These are phyloP conservation scores for Cheilosia scutellata DNA, from an alignment of 2,888 invertebrate species.

Conservation along the genomic window DNA sequence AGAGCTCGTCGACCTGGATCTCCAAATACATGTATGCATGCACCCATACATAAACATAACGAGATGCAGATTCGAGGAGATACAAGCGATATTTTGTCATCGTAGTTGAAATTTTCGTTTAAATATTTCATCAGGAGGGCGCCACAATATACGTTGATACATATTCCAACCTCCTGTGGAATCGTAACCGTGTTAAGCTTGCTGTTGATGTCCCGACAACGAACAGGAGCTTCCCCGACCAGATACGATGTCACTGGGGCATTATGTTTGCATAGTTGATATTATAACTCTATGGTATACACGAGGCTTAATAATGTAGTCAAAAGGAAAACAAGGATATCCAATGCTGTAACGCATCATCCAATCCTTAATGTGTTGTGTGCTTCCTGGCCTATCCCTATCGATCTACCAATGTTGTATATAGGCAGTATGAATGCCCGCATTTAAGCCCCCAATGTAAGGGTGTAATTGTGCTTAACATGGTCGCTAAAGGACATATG, in stretches of 20 bases:
- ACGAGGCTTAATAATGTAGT: slow-evolving; percentile 74
- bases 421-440: background rate
- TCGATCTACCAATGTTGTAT: slow-evolving; percentile 45
- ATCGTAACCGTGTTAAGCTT: slow-evolving; percentile 65
- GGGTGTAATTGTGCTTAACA: slow-evolving; percentile 47
- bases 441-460: slow-evolving; percentile 32
- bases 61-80: slow-evolving; percentile 1
- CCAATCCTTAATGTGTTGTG: slow-evolving; percentile 60
- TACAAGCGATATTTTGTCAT: slow-evolving; percentile 23
- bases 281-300: slow-evolving; percentile 70
- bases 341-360: slow-evolving; percentile 51
- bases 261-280: slow-evolving; percentile 72
- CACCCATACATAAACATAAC: background rate
- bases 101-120: slow-evolving; percentile 46
- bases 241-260: slow-evolving; percentile 68
- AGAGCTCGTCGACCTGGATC: no score
- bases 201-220: slow-evolving; percentile 62
- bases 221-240: slow-evolving; percentile 5
- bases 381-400: slow-evolving; percentile 32
- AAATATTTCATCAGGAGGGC: slow-evolving; percentile 56
- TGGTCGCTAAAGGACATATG: slow-evolving; percentile 53
- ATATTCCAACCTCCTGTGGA: slow-evolving; percentile 15
- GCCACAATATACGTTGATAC: background rate
- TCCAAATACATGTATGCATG: no score
- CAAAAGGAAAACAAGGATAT: slow-evolving; percentile 70